Evolutionary conservation across 1,140 invertebrate genomes (phyloP).

Genomic region (Piezodorus guildinii): DNA sequence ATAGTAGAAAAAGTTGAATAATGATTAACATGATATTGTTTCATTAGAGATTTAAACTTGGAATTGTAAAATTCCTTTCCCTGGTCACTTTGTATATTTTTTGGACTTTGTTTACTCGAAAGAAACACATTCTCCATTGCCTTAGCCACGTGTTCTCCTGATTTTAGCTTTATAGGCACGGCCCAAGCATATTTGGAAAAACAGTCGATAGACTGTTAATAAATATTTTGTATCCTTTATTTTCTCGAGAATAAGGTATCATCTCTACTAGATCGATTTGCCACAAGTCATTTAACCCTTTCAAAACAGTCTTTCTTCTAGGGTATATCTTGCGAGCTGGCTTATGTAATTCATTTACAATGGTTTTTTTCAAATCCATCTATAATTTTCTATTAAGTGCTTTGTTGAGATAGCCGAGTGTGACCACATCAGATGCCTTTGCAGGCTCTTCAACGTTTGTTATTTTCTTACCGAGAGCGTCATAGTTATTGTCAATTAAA

Average conservation of each 20-base stretch:
- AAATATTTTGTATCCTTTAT: background rate
- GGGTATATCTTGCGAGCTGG: constrained; percentile 25
- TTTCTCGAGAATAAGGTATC: constrained; percentile 28
- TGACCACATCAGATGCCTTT: background rate
- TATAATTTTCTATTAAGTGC: too few relatives aligned
- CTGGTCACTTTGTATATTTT: constrained; percentile 30
- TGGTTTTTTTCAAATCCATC: background rate
- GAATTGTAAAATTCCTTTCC: constrained; percentile 32
- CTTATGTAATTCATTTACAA: constrained; percentile 26
- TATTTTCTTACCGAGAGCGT: too few relatives aligned
- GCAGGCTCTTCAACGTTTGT: background rate
- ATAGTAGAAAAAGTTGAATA: constrained; percentile 30
- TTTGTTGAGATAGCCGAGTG: background rate
- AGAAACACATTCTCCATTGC: constrained; percentile 31
- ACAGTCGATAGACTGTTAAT: constrained; percentile 29
- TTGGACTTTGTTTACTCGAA: constrained; percentile 30
- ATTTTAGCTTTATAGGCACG: constrained; percentile 31
- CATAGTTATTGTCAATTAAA: too few relatives aligned
- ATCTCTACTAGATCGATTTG: constrained; percentile 30
- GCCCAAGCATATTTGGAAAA: constrained; percentile 32
- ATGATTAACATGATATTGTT: constrained; percentile 28
- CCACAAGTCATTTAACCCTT: constrained; percentile 24
- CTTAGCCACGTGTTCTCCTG: constrained; percentile 10
- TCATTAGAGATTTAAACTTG: constrained; percentile 30
- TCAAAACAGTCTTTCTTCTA: constrained; percentile 20